These are phyloP conservation scores for Pseudorhombus dupliciocellatus DNA, from an alignment of 2,113 vertebrate genomes.

Conservation along the genomic window DNA sequence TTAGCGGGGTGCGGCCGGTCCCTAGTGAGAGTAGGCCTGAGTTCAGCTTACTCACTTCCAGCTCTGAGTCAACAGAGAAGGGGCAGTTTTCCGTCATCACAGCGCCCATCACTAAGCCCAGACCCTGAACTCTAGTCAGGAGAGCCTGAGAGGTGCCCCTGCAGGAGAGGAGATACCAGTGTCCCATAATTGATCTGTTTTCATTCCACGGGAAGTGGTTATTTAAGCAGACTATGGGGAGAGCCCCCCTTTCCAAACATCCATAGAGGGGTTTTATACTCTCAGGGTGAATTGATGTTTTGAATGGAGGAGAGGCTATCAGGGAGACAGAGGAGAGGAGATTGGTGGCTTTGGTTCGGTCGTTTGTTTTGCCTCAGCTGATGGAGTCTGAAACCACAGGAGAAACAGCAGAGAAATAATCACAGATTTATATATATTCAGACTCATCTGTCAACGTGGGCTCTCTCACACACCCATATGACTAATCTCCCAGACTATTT, in stretches of 20 bases:
- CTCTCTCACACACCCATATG: neutral
- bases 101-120: slow-evolving; percentile 55
- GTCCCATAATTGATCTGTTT: slow-evolving; percentile 71
- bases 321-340: slow-evolving; percentile 16
- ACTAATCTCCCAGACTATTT: slow-evolving; percentile 1
- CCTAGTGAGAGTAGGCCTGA: slow-evolving; percentile 65
- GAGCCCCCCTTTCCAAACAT: slow-evolving; percentile 65
- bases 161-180: slow-evolving; percentile 64
- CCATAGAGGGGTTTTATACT: slow-evolving; percentile 55
- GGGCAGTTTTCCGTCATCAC: slow-evolving; percentile 63
- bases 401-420: slow-evolving; percentile 8
- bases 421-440: neutral
- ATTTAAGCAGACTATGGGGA: slow-evolving; percentile 71
- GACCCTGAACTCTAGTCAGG: slow-evolving; percentile 53
- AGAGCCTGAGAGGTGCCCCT: slow-evolving; percentile 47
- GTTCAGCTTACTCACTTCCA: slow-evolving; percentile 77
- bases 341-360: neutral
- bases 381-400: neutral
- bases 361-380: neutral
- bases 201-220: slow-evolving; percentile 75
- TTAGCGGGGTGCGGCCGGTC: slow-evolving; percentile 70
- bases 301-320: slow-evolving; percentile 47
- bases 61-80: slow-evolving; percentile 73
- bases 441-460: neutral
- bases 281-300: slow-evolving; percentile 65